Evolutionary conservation across 2,797 vertebrate genomes (phyloP), one percentile per base, ranked within the genome.

Genomic region (Lophotriccus pileatus): DNA sequence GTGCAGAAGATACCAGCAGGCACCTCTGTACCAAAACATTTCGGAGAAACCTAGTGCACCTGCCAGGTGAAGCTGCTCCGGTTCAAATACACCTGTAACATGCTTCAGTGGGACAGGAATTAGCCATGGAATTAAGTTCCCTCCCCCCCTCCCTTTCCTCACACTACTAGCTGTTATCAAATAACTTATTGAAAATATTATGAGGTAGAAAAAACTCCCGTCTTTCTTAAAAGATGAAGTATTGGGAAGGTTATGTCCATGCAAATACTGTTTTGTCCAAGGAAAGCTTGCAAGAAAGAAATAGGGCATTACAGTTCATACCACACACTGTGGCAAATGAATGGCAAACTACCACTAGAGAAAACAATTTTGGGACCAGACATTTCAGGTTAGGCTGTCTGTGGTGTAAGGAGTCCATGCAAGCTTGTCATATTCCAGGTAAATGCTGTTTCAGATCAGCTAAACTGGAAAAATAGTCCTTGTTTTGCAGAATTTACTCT

Each of bases 51-150:
- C 12, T 68, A 62, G 46, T 25, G 4, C 55, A 14, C 24, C 44
- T 69, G 85, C 66, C 34, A 64, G 84, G 85, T 83, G 60, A 95
- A 78, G 52, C 76, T 89, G 68, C 47, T 96, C 53, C 68, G 93
- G 37, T 47, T 7, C 41, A 23, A 74, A 36, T 10, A 41, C 41
- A 66, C 0, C 4, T 50, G 4, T 49, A 90, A 53, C 27, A 79
- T 14, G n/a, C 69, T 86, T 80, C 67, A 49, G 37, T 19, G 83
- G 70, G 68, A 74, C 19, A 77, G 53, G 53, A 88, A 84, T 69
- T 44, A 49, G 14, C 15, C 53, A 47, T 4, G 21, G 66, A 93
- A 80, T 53, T 36, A 81, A 75, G 30, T 50, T 86, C 17, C 50
- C 36, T 75, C 34, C 23, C 6, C 13, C 74, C 39, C 20, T 83